Base-by-base conservation (phyloP, 2,113 vertebrate genomes). In the Panthera leo region DNA sequence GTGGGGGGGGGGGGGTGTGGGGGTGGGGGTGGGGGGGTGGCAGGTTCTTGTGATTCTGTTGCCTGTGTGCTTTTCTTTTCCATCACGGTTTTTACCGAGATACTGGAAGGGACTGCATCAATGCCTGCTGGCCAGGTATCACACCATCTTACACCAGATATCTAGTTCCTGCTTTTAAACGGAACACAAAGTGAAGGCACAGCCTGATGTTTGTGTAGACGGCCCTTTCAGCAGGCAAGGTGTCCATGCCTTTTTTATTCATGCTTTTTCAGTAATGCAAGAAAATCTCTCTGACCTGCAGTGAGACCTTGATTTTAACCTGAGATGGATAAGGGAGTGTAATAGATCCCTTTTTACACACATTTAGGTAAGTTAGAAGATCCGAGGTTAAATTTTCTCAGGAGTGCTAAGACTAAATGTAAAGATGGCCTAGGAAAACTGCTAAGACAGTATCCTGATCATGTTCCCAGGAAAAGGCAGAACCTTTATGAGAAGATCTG, bases 1-100 rank as follows among this genome's bases (percentile, higher is more conserved):
- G 7, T 5, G 39, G 31, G 23, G 45, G 2, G 7, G 45, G 1
- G 8, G 1, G 1, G 34, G 45, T 2, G 4, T 36, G 2, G 7
- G 7, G 45, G 7, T 7, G 1, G 34, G 45, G 2, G 7, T 39
- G 39, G 45, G 2, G 7, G 4, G 39, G 39, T 39, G 39, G 51
- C 19, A n/a, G 36, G 2, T 31, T 80, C 85, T 92, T 31, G 65
- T 34, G 84, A 71, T 16, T 39, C 34, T 51, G 39, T 5, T 25
- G 34, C 10, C 27, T 61, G 34, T 29, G 25, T 58, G 12, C 21
- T 67, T 85, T 65, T 12, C 78, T 75, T 51, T 91, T 58, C 75
- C 21, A 36, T 39, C n/a, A 65, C 12, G 31, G 23, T 82, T 92
- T 45, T 85, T 83, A 42, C 63, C 4, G 63, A 39, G 25, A 6